phyloP scores from a whole-genome alignment of 1,140 invertebrate genomes.

The Chionoecetes opilio region DNA sequence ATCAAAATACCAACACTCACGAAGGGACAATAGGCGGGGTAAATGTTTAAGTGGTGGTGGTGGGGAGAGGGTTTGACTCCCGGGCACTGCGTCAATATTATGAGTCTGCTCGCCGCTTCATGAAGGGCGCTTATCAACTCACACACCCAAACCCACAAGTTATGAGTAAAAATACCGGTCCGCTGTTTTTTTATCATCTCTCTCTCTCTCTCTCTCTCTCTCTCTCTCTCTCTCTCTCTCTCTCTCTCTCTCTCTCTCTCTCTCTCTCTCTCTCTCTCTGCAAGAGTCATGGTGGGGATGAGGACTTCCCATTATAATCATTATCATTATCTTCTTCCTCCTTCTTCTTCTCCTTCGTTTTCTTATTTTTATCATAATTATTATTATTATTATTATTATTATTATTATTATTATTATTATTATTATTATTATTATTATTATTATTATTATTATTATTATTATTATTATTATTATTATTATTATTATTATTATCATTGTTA shows the following conservation, averaged over 20 bases:
- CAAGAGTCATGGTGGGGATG: no score
- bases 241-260: background rate
- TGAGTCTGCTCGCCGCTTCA: slow-evolving; percentile 50
- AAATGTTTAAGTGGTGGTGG: background rate
- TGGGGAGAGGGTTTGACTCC: background rate
- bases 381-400: background rate
- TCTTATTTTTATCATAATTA: background rate
- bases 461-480: no score
- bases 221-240: background rate
- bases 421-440: background rate
- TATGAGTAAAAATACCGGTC: slow-evolving; percentile 61
- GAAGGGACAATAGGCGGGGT: background rate
- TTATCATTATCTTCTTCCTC: background rate
- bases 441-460: background rate
- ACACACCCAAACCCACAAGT: slow-evolving; percentile 54
- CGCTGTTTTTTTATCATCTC: background rate
- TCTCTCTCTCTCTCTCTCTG: background rate
- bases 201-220: background rate
- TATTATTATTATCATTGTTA: background rate
- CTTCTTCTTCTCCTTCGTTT: background rate
- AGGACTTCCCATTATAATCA: background rate
- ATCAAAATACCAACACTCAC: slow-evolving; percentile 23
- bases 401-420: background rate
- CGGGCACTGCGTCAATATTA: slow-evolving; percentile 55
- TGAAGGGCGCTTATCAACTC: slow-evolving; percentile 58